Percentiles rank a stretch among this genome's conserved stretches.
These are phyloP conservation scores for Caerostris extrusa DNA, from an alignment of 1,140 invertebrate genomes.

Conservation along the genomic window DNA sequence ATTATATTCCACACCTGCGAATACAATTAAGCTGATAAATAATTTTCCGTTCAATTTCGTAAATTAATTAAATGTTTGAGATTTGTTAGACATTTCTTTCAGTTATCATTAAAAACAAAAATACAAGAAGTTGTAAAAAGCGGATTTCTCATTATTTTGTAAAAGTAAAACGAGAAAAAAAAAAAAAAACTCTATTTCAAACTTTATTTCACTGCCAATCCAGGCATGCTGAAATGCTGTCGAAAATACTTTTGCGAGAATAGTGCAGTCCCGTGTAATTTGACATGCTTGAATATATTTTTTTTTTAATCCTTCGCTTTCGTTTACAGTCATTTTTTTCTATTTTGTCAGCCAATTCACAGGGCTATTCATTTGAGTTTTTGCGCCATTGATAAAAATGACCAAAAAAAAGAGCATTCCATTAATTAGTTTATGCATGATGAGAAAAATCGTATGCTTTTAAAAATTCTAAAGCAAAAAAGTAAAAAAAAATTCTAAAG, in stretches of 20 bases:
- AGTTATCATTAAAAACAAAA: not conserved
- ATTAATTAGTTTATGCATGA: conserved; percentile 74
- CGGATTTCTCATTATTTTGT: not conserved
- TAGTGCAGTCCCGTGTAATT: conserved; percentile 4
- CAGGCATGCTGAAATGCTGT: conserved; percentile 13
- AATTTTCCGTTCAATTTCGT: not conserved
- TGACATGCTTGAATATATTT: conserved; percentile 49
- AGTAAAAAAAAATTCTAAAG: not conserved
- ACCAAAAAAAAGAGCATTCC: conserved; percentile 34
- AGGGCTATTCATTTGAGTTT: conserved; percentile 34
- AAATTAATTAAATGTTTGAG: conserved; percentile 51
- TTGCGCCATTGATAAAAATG: conserved; percentile 59
- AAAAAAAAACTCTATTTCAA: conserved; percentile 2
- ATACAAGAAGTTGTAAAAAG: not conserved
- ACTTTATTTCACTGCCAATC: conserved; percentile 38
- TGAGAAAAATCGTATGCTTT: conserved; percentile 18
- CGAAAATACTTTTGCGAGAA: not conserved
- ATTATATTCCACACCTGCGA: not conserved
- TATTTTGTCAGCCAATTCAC: conserved; percentile 8
- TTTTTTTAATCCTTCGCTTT: not conserved
- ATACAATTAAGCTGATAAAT: conserved; percentile 54
- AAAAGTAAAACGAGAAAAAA: not conserved
- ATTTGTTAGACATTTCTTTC: conserved; percentile 34
- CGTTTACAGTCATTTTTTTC: too few relatives aligned
- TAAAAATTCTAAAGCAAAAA: conserved; percentile 1